Percentiles rank a stretch among this genome's conserved stretches.
These are phyloP conservation scores for Antechinus stuartii DNA, from an alignment of 2,113 vertebrate species.

Conservation along the genomic window DNA sequence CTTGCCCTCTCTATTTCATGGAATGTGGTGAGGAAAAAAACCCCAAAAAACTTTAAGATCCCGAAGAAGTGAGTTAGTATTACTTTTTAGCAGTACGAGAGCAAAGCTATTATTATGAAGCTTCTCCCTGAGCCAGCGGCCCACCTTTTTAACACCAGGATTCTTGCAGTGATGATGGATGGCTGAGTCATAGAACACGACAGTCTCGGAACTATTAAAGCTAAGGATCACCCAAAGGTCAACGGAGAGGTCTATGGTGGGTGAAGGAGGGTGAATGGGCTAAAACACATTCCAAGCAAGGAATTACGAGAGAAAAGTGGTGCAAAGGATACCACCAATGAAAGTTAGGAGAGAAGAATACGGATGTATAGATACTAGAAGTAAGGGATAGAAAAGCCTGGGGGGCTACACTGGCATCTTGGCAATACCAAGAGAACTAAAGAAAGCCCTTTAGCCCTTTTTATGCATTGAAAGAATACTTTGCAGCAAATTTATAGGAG, in stretches of 20 bases:
- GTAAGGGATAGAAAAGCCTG: neutral
- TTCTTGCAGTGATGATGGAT: neutral
- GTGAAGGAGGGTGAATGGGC: neutral
- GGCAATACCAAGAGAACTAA: neutral
- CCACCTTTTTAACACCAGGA: neutral
- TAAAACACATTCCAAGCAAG: neutral
- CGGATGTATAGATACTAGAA: neutral
- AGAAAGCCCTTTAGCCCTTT: neutral
- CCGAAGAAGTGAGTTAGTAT: neutral
- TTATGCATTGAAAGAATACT: neutral
- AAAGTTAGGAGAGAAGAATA: neutral
- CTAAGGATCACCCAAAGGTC: neutral
- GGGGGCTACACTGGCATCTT: neutral
- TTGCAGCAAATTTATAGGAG: neutral
- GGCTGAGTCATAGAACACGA: neutral
- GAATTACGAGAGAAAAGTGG: neutral
- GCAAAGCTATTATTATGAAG: neutral
- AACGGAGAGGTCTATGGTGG: neutral
- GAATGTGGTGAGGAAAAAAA: neutral
- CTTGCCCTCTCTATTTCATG: neutral
- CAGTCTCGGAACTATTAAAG: neutral
- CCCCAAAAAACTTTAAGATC: neutral
- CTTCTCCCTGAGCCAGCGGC: neutral
- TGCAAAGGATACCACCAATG: neutral
- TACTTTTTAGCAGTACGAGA: neutral